phyloP scores from a whole-genome alignment of 2,797 vertebrate species.

The Schizopygopsis malacanthus region DNA sequence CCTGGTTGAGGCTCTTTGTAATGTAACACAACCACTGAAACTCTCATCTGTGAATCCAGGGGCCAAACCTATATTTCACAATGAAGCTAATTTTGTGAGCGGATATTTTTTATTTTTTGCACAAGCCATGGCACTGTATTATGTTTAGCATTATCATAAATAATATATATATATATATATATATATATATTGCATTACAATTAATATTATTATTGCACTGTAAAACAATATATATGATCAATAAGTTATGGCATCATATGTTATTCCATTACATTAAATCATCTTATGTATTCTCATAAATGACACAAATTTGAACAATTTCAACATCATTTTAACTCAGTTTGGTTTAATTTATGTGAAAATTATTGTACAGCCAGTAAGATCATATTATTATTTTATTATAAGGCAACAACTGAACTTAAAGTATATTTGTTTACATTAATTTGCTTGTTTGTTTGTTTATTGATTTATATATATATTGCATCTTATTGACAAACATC shows the following conservation, averaged over 20 bases:
- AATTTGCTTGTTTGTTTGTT: not conserved
- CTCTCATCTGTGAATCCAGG: not conserved
- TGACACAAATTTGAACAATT: not conserved
- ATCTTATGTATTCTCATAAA: not conserved
- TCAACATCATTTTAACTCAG: not conserved
- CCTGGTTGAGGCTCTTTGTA: not conserved
- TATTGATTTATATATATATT: not conserved
- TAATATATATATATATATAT: not conserved
- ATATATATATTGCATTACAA: not conserved
- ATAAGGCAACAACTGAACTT: not conserved
- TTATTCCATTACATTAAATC: not conserved
- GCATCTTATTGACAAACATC: not conserved
- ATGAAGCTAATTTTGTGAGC: not conserved
- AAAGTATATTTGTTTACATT: too few species aligned
- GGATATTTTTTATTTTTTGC: too few species aligned
- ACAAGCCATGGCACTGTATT: not conserved
- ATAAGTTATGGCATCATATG: not conserved
- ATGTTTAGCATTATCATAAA: too few species aligned
- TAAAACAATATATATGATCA: not conserved
- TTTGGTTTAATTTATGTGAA: not conserved
- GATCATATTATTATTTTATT: not conserved
- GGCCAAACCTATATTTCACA: not conserved
- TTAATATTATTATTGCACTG: not conserved
- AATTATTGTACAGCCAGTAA: not conserved
- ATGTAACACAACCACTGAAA: not conserved